These are phyloP conservation scores for Acleris laterana DNA, from an alignment of 2,888 invertebrate species.

Conservation along the genomic window DNA sequence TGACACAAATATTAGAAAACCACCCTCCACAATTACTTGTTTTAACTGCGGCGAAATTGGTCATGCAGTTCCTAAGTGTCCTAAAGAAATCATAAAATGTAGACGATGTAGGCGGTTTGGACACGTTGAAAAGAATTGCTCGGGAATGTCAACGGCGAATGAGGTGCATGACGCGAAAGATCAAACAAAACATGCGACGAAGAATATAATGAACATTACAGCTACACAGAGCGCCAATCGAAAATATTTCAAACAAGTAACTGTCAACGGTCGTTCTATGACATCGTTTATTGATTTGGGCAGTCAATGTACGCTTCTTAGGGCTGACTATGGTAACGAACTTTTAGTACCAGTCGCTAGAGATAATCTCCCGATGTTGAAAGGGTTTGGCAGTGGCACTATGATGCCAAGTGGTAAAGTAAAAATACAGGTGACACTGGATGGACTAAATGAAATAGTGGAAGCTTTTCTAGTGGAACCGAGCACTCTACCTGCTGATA, in stretches of 20 bases:
- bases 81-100: constrained; percentile 10
- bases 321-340: background rate
- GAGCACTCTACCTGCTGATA: background rate
- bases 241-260: background rate
- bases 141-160: too few relatives aligned
- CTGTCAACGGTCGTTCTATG: background rate
- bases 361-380: background rate
- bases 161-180: too few relatives aligned
- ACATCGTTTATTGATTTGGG: background rate
- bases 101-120: background rate
- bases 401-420: background rate
- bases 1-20: constrained; percentile 3
- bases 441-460: background rate
- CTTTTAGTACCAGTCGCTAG: background rate
- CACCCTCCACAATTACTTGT: constrained; percentile 25
- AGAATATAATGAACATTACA: constrained; percentile 11
- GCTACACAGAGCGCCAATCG: background rate
- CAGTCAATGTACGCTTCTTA: background rate
- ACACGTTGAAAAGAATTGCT: too few relatives aligned
- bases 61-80: constrained; percentile 25
- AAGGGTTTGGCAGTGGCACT: background rate
- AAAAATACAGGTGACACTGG: background rate
- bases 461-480: background rate
- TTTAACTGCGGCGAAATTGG: constrained; percentile 40
- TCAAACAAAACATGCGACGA: background rate